phyloP scores from a whole-genome alignment of 2,888 invertebrate species.

The Escarpia spicata region DNA sequence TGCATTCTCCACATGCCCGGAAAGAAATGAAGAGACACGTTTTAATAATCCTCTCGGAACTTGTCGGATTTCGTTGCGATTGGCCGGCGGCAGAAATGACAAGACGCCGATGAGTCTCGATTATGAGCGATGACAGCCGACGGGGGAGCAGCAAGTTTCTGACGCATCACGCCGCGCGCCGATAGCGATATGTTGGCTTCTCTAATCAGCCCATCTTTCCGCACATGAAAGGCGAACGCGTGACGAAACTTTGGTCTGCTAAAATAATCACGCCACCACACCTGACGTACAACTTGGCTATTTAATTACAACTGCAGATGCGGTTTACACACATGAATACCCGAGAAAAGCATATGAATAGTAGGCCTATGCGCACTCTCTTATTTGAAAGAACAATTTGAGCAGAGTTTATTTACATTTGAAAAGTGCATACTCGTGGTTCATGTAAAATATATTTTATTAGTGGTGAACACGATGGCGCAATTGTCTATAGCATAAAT shows the following conservation, averaged over 20 bases:
- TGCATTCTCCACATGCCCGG: not conserved
- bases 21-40: not conserved
- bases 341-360: not conserved
- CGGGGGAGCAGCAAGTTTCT: conserved; percentile 7
- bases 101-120: not conserved
- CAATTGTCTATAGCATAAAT: not conserved
- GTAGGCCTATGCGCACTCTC: too few species aligned
- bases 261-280: not conserved
- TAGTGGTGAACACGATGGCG: not conserved
- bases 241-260: not conserved
- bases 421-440: not conserved
- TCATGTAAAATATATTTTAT: not conserved
- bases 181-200: not conserved
- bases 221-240: not conserved
- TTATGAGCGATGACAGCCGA: not conserved
- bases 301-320: not conserved
- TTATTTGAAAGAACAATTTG: too few species aligned
- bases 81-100: not conserved
- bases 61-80: conserved; percentile 2
- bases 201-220: not conserved
- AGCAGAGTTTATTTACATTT: not conserved
- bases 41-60: not conserved
- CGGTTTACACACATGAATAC: not conserved
- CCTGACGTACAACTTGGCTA: not conserved
- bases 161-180: not conserved